Percentiles rank a stretch among this genome's conserved stretches.
Conservation (phyloP, 2,113 vertebrate species). For the Gymnocephalus cernua region DNA sequence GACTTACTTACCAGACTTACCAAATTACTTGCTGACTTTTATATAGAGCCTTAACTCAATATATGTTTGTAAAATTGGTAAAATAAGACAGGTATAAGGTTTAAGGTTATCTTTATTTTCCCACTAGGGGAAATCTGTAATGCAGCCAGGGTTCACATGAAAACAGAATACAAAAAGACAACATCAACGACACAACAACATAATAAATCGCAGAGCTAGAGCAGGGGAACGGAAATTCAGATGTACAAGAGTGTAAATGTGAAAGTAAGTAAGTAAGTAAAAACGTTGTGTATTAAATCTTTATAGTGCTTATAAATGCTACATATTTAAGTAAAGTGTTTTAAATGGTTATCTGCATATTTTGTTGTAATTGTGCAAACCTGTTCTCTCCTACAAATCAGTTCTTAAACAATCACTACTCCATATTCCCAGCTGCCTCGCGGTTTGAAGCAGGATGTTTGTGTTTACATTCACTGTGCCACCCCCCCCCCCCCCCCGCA, state of each 20-base stretch:
- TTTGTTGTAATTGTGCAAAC: not conserved
- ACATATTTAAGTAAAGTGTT: not conserved
- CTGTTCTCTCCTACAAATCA: not conserved
- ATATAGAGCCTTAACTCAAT: not conserved
- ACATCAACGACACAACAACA: no score
- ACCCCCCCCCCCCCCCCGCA: no score
- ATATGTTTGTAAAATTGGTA: not conserved
- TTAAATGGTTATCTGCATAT: not conserved
- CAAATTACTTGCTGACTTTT: no score
- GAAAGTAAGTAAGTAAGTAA: no score
- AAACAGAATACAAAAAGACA: no score
- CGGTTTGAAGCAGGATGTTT: constrained; percentile 51
- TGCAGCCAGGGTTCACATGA: no score
- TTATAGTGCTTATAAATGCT: not conserved
- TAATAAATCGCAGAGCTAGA: no score
- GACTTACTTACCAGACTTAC: no score
- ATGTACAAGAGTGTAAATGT: no score
- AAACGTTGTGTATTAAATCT: not conserved
- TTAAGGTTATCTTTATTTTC: no score
- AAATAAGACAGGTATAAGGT: not conserved
- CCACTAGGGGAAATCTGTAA: no score
- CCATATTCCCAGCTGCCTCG: constrained; percentile 18
- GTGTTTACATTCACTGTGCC: constrained; percentile 40
- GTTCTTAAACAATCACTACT: not conserved
- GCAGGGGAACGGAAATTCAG: no score